phyloP scores from a whole-genome alignment of 2,888 invertebrate genomes.

The Monoplex corrugatus region DNA sequence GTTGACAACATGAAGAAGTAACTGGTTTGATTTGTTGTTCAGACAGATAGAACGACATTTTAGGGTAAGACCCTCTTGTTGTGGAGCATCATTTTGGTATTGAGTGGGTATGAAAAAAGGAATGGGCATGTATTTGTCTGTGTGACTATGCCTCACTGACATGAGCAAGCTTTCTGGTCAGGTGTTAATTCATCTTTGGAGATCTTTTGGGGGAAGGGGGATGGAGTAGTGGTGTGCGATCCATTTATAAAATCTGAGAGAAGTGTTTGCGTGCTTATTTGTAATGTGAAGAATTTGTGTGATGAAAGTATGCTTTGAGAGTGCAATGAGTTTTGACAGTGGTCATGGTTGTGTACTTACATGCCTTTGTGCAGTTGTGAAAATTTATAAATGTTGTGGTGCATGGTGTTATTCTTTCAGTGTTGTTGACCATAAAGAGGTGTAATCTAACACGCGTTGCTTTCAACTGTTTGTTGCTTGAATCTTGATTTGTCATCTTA shows the following conservation, averaged over 20 bases:
- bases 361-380: too few species aligned
- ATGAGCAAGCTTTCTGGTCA: not conserved
- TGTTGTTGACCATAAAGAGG: not conserved
- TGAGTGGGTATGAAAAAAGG: constrained; percentile 1
- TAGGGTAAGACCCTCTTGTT: constrained; percentile 29
- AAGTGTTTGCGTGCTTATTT: not conserved
- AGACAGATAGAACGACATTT: constrained; percentile 8
- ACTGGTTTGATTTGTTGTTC: constrained; percentile 26
- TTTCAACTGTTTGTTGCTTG: not conserved
- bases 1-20: too few species aligned
- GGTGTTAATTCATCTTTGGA: too few species aligned
- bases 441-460: not conserved
- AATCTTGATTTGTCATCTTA: too few species aligned
- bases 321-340: not conserved
- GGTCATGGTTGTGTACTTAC: not conserved
- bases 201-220: not conserved
- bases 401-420: constrained; percentile 11
- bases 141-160: not conserved
- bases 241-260: not conserved
- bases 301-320: not conserved
- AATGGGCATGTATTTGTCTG: not conserved
- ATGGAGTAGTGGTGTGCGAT: not conserved
- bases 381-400: not conserved
- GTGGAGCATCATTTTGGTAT: not conserved
- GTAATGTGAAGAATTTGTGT: not conserved